Conservation (phyloP, 92 coral and sea anemone genomes). For the Palythoa grandis region DNA sequence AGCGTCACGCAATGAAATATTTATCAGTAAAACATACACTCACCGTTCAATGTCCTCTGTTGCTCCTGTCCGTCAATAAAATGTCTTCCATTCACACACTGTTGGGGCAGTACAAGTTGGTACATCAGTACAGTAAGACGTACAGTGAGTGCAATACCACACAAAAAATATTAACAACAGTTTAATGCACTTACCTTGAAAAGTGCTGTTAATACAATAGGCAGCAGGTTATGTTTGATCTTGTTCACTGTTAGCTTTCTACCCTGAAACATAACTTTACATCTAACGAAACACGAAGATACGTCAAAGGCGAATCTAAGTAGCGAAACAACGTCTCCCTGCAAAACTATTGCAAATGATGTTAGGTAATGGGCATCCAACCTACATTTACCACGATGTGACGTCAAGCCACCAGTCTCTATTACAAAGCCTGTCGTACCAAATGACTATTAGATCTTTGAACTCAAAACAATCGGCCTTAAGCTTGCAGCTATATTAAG, state of each 20-base stretch:
- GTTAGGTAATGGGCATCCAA: not conserved
- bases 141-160: not conserved
- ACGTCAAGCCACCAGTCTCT: not conserved
- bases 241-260: not conserved
- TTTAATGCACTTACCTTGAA: not conserved
- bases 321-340: not conserved
- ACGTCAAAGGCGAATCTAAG: not conserved
- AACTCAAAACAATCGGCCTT: too few relatives aligned
- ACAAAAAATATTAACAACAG: not conserved
- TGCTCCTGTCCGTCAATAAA: not conserved
- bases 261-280: not conserved
- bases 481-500: too few relatives aligned
- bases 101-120: not conserved
- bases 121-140: not conserved
- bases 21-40: not conserved
- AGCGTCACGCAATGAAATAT: conserved; percentile 20
- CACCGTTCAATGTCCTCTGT: conserved; percentile 10
- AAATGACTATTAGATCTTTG: too few relatives aligned
- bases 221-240: not conserved
- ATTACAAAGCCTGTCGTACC: not conserved
- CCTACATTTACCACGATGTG: not conserved
- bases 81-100: conserved; percentile 9
- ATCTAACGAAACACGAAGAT: not conserved
- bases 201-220: not conserved
- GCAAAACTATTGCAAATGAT: not conserved